These are phyloP conservation scores for Ctenoplectra terminalis DNA, from an alignment of 1,140 invertebrate genomes.

Conservation along the genomic window DNA sequence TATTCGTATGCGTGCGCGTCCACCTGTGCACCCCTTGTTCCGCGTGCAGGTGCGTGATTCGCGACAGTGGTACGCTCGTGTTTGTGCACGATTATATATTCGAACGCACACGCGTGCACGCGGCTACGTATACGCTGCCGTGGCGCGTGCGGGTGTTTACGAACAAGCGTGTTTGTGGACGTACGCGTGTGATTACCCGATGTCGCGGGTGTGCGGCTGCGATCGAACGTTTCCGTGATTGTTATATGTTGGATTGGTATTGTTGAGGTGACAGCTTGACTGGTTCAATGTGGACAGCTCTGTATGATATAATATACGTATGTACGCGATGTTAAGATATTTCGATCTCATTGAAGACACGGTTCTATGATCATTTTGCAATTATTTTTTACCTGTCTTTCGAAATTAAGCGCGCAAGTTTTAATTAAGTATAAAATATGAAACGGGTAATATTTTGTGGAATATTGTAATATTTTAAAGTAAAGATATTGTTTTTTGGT, in stretches of 20 bases:
- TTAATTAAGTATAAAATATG: too few species aligned
- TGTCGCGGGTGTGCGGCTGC: slow-evolving; percentile 13
- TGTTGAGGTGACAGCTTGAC: not conserved
- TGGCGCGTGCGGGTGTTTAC: slow-evolving; percentile 10
- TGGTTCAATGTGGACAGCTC: not conserved
- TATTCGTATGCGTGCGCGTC: slow-evolving; percentile 33
- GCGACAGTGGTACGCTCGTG: not conserved
- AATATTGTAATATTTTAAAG: too few species aligned
- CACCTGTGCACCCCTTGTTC: slow-evolving; percentile 27
- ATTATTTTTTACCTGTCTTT: too few species aligned
- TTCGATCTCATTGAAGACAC: too few species aligned
- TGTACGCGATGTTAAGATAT: too few species aligned
- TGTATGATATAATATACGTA: not conserved
- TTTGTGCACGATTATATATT: slow-evolving; percentile 48
- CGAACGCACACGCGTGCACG: not conserved
- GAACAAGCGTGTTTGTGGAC: slow-evolving; percentile 29
- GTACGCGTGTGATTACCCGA: slow-evolving; percentile 45
- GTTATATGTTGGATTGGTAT: not conserved
- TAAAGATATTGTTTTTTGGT: too few species aligned
- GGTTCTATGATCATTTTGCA: too few species aligned
- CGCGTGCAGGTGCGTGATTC: slow-evolving; percentile 23
- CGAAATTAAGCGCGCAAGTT: too few species aligned
- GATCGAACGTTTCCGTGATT: slow-evolving; percentile 30
- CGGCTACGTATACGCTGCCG: not conserved
- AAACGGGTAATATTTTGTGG: too few species aligned